These are phyloP conservation scores for Aldrovandia affinis DNA, from an alignment of 2,797 vertebrate genomes.

Conservation along the genomic window DNA sequence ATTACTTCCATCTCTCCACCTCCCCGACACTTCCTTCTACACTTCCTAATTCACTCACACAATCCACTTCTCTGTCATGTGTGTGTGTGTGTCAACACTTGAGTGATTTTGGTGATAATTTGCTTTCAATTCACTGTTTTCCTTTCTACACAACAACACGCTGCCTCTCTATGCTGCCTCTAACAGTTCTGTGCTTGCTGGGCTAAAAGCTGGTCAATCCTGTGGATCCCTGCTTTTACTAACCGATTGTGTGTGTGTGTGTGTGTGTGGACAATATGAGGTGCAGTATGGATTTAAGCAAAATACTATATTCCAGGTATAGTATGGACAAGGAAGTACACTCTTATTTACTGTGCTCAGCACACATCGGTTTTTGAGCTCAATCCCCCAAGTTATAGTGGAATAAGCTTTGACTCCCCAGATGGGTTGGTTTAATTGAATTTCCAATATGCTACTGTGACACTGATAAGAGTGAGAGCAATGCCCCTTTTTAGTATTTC, in stretches of 20 bases:
- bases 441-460: background rate
- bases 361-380: background rate
- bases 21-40: background rate
- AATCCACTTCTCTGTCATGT: constrained; percentile 35
- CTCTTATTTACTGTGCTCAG: constrained; percentile 33
- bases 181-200: constrained; percentile 32
- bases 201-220: background rate
- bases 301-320: constrained; percentile 43
- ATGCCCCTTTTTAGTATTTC: background rate
- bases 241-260: background rate
- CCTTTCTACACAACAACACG: background rate
- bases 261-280: constrained; percentile 31
- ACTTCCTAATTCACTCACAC: background rate
- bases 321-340: constrained; percentile 46
- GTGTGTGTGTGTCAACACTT: constrained; percentile 62
- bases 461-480: background rate
- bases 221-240: background rate
- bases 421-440: background rate
- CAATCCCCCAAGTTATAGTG: background rate
- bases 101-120: constrained; percentile 25
- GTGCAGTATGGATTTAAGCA: constrained; percentile 37
- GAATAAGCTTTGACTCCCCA: background rate
- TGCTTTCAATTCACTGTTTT: constrained; percentile 29
- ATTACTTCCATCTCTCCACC: constrained; percentile 35
- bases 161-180: background rate